Base-by-base conservation (phyloP, 2,888 invertebrate species). In the Hyposoter didymator region DNA sequence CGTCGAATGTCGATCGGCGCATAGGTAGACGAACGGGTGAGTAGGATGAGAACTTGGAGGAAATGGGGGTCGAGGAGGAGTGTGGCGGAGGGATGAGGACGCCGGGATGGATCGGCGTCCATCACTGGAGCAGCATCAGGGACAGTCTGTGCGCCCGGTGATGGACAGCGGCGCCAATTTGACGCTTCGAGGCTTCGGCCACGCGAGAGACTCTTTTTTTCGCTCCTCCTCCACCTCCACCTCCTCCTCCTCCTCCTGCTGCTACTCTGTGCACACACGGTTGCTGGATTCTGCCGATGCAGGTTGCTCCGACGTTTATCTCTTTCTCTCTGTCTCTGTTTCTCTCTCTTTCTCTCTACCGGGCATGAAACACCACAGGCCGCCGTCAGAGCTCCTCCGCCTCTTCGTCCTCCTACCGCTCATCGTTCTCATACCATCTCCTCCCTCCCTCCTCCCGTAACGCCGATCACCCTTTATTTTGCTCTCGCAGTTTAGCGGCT, bases 81-180 rank as follows among this genome's bases (percentile, higher is more conserved):
- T 59, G 62, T 69, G 62, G 32, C 59, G 84, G 66, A 64, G 78
- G 45, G 49, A 78, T 80, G 83, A 78, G 82, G 72, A 86, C 70
- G 87, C 72, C 72, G 76, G 85, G 73, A 87, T 87, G 87, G 88
- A 88, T 88, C 89, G 88, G 86, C 88, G 88, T 88, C 89, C 87
- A 89, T 89, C 90, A 89, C 86, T 81, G 82, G 83, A 84, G 84
- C 84, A 78, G 85, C 86, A 86, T 85, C 88, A 87, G 85, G 74
- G 74, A 87, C 87, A 87, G 87, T 87, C 86, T 82, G 86, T 73
- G 87, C 85, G 87, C 88, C 88, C 91, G 91, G 90, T 93, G 94
- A 93, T 93, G 93, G 93, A 93, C 93, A 93, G 93, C 93, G 93
- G 93, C 93, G 93, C 93, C 93, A 93, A 93, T 93, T 93, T 93